Percentiles rank a stretch among this genome's conserved stretches.
Evolutionary conservation across 2,113 vertebrate species (phyloP).

Genomic region (Girardinichthys multiradiatus): DNA sequence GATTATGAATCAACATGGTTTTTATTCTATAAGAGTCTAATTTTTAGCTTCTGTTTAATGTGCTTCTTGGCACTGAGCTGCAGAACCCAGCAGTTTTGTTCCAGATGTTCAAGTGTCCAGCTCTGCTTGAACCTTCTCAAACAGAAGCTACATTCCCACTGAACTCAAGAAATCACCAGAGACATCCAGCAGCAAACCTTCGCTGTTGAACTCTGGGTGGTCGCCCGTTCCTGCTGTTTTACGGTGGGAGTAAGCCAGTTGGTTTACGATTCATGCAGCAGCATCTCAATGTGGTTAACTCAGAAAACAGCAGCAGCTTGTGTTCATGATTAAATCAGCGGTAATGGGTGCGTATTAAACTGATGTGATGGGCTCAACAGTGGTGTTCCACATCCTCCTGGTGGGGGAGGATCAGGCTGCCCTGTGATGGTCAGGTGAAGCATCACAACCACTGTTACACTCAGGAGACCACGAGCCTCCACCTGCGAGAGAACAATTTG

Average conservation of each 20-base stretch:
- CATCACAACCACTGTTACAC: slow-evolving; percentile 9
- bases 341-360: slow-evolving; percentile 50
- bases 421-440: background rate
- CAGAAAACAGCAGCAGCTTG: slow-evolving; percentile 35
- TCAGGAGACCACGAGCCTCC: background rate
- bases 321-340: slow-evolving; percentile 54
- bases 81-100: too few species aligned
- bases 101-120: too few species aligned
- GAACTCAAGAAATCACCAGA: too few species aligned
- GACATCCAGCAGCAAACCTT: background rate
- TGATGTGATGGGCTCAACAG: slow-evolving; percentile 48
- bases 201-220: background rate
- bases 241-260: slow-evolving; percentile 31
- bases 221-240: background rate
- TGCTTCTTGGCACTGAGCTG: too few species aligned
- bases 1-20: background rate
- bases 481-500: background rate
- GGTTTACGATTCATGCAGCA: slow-evolving; percentile 41
- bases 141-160: too few species aligned
- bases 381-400: slow-evolving; percentile 20
- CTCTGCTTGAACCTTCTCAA: too few species aligned
- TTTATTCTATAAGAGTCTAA: background rate
- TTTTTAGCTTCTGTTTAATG: background rate
- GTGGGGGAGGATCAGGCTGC: slow-evolving; percentile 18
- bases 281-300: slow-evolving; percentile 45